Percentiles rank a stretch among this genome's conserved stretches.
Conservation (phyloP, 2,113 vertebrate species). For the Antigone vipio region DNA sequence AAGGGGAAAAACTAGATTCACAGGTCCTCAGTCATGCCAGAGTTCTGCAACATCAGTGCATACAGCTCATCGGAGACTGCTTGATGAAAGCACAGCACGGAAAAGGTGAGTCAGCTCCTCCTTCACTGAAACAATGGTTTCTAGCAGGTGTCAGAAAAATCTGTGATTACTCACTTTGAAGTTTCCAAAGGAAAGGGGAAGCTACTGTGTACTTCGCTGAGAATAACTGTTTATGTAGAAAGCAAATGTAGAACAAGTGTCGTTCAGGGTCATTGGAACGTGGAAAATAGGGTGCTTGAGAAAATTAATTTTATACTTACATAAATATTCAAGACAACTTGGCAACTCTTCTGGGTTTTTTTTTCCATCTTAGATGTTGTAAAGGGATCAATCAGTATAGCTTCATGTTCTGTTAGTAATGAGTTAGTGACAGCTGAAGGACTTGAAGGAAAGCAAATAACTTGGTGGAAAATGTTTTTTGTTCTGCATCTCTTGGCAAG, state of each 20-base stretch:
- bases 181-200: constrained; percentile 56
- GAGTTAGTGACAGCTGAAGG: not conserved
- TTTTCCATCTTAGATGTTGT: not conserved
- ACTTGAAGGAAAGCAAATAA: not conserved
- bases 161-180: not conserved
- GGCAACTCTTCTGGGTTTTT: not conserved
- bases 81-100: constrained; percentile 90
- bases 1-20: constrained; percentile 75
- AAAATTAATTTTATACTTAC: constrained; percentile 18
- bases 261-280: not conserved
- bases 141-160: not conserved
- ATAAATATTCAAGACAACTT: constrained; percentile 22
- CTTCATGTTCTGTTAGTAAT: not conserved
- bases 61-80: constrained; percentile 90
- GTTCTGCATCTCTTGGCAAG: not conserved
- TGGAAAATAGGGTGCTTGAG: constrained; percentile 12
- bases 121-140: not conserved
- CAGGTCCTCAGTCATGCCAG: constrained; percentile 66
- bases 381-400: not conserved
- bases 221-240: constrained; percentile 37
- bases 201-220: constrained; percentile 27
- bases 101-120: constrained; percentile 78
- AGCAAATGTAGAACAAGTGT: not conserved
- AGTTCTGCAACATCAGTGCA: constrained; percentile 82
- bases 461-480: not conserved